Conservation (phyloP, 2,113 vertebrate genomes). For the Prunella fulvescens region DNA sequence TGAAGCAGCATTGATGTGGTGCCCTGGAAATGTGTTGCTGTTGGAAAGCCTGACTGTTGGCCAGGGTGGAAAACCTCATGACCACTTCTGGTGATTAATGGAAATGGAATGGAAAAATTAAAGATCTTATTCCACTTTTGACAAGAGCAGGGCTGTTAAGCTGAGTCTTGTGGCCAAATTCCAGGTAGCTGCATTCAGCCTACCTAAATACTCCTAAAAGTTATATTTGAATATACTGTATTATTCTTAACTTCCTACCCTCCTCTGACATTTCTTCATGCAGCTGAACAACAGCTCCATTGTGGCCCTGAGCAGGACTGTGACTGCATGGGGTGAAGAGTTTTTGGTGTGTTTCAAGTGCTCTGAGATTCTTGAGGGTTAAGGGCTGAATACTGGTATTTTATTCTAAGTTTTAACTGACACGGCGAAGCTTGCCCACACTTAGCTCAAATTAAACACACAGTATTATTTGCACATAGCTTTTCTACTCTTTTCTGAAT, state of each 20-base stretch:
- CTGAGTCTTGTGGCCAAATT: slow-evolving; percentile 41
- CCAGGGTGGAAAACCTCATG: slow-evolving; percentile 52
- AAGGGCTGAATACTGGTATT: neutral
- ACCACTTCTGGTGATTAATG: slow-evolving; percentile 46
- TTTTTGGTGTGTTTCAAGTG: slow-evolving; percentile 6
- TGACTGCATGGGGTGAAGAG: neutral
- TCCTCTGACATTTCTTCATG: neutral
- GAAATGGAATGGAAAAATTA: slow-evolving; percentile 57
- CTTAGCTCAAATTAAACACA: neutral
- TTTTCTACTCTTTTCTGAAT: neutral
- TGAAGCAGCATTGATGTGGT: neutral
- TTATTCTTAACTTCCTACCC: slow-evolving; percentile 57
- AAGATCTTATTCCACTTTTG: slow-evolving; percentile 32
- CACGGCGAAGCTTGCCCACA: neutral
- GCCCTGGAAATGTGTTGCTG: neutral
- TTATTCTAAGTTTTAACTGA: slow-evolving; percentile 12
- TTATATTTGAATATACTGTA: slow-evolving; percentile 32
- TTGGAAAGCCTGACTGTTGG: slow-evolving; percentile 28
- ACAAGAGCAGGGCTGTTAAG: slow-evolving; percentile 52
- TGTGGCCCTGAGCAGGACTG: slow-evolving; percentile 3
- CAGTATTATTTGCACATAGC: neutral
- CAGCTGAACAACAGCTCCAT: slow-evolving; percentile 42
- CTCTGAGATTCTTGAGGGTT: neutral
- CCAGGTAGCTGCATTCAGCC: slow-evolving; percentile 51
- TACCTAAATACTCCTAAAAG: slow-evolving; percentile 57